Base-by-base conservation (phyloP, 2,113 vertebrate genomes). In the Reinhardtius hippoglossoides region DNA sequence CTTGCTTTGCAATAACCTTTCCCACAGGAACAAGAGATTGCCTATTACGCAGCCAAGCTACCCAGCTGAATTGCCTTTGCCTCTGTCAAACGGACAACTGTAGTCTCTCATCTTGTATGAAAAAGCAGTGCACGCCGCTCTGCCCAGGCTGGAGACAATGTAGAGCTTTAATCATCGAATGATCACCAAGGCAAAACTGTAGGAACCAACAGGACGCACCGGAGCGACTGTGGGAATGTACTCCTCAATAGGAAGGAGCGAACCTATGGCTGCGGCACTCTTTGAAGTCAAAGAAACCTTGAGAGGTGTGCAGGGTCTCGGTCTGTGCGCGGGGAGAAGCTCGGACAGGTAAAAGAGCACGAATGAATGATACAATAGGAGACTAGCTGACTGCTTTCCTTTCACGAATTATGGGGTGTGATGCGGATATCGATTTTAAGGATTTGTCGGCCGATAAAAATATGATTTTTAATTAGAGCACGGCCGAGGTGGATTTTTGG, bases 201-300 rank as follows among this genome's bases (percentile, higher is more conserved):
- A 82, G 70, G 54, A 85, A 81, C 57, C 63, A 83, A 77, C 52
- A 66, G 81, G 88, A 90, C 81, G 71, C 65, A 85, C 78, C 81
- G 40, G 67, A 84, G 83, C 87, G 76, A 88, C 73, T 72, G 67
- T 56, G 69, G 69, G 77, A 84, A 81, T 67, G 68, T 54, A 80
- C 52, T 40, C 37, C 65, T 65, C 87, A 88, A 82, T 79, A 81
- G 71, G 83, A 75, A 73, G 71, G 52, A 82, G 64, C 73, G 73
- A 80, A 86, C 85, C 85, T 76, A 72, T 80, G 88, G 85, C 77
- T 72, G 81, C 64, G 65, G 69, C 13, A 1, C 57, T 63, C 85
- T 90, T 92, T 92, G 84, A 92, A 90, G 76, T 71, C 54, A 67
- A 81, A 88, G 67, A 88, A 78, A 85, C 87, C 81, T 88, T 80